Conservation (phyloP, 1,140 invertebrate species). For the Odontomachus brunneus region DNA sequence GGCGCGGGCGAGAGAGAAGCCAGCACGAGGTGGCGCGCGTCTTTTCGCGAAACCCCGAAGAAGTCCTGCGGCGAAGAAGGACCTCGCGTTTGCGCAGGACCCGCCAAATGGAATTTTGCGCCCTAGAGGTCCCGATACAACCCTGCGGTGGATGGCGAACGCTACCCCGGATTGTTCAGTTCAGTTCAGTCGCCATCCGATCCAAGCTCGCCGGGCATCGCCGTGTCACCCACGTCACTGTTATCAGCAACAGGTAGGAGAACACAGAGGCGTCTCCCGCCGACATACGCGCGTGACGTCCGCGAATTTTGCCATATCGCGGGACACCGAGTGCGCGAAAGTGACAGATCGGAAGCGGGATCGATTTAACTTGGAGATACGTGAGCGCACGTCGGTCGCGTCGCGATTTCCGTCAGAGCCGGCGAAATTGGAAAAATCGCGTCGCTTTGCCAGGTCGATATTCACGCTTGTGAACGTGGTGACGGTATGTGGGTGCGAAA, state of each 20-base stretch:
- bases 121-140: conserved; percentile 65
- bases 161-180: conserved; percentile 63
- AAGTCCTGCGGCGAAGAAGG: conserved; percentile 57
- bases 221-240: conserved; percentile 20
- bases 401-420: background rate
- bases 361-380: background rate
- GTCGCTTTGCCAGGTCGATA: too few relatives aligned
- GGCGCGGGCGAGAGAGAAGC: conserved; percentile 7
- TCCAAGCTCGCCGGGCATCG: conserved; percentile 38
- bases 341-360: background rate
- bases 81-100: conserved; percentile 71
- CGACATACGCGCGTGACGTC: conserved; percentile 1
- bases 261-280: conserved; percentile 17
- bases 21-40: conserved; percentile 7
- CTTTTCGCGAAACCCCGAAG: conserved; percentile 55
- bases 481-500: too few relatives aligned
- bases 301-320: conserved; percentile 41
- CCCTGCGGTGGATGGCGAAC: conserved; percentile 51
- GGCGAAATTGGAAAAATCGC: too few relatives aligned
- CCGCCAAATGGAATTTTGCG: conserved; percentile 59
- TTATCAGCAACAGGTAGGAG: conserved; percentile 72
- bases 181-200: conserved; percentile 64
- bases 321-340: conserved; percentile 35
- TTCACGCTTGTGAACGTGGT: too few relatives aligned
- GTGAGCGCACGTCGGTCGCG: background rate